Evolutionary conservation across 1,140 invertebrate genomes (phyloP).

Genomic region (Drosophila santomea): DNA sequence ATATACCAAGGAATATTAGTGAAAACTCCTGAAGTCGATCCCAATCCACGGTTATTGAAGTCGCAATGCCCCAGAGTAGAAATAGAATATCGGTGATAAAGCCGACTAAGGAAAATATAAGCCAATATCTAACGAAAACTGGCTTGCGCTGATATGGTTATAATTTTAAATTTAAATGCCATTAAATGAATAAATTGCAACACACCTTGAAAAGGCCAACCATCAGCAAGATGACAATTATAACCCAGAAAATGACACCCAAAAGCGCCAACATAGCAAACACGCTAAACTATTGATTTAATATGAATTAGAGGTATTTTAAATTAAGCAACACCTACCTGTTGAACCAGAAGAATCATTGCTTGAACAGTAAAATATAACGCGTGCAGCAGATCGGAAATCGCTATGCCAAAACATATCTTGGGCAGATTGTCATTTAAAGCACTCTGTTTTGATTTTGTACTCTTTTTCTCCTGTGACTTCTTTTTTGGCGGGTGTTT

Average conservation of each 20-base stretch:
- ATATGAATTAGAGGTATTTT: neutral
- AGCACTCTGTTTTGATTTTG: neutral
- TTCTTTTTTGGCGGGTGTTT: conserved; percentile 19
- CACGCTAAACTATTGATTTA: conserved; percentile 33
- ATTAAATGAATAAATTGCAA: neutral
- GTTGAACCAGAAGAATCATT: conserved; percentile 32
- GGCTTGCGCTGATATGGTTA: conserved; percentile 34
- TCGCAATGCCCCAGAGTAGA: conserved; percentile 47
- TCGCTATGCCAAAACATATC: conserved; percentile 51
- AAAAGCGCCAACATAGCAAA: conserved; percentile 47
- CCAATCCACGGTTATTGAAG: conserved; percentile 50
- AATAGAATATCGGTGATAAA: conserved; percentile 52
- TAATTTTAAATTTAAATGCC: neutral
- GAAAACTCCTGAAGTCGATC: conserved; percentile 41
- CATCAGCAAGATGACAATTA: conserved; percentile 50
- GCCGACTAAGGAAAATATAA: conserved; percentile 56
- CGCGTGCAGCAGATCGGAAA: conserved; percentile 54
- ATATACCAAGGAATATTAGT: conserved; percentile 56
- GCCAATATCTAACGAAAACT: conserved; percentile 42
- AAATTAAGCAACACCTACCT: conserved; percentile 29
- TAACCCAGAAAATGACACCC: conserved; percentile 63
- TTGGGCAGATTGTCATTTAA: conserved; percentile 16
- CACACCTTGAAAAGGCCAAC: conserved; percentile 62
- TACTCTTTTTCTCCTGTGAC: neutral
- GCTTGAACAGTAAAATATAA: conserved; percentile 55